phyloP scores from a whole-genome alignment of 2,888 invertebrate species.

The Pardosa pseudoannulata region DNA sequence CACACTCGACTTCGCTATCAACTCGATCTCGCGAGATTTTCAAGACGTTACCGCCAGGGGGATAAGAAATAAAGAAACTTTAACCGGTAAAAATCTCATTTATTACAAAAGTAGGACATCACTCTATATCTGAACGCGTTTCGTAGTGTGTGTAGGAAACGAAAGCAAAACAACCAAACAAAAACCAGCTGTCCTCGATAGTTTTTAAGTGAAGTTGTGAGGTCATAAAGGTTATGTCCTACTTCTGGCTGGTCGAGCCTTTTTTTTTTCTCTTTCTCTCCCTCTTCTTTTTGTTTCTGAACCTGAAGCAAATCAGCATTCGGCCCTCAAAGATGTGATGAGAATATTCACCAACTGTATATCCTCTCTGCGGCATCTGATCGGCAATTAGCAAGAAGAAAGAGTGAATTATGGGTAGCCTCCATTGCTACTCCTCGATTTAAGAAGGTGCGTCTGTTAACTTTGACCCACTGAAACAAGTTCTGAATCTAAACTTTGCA shows the following conservation, averaged over 20 bases:
- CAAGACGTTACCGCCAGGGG: background rate
- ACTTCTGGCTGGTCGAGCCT: slow-evolving; percentile 35
- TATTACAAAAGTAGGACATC: slow-evolving; percentile 54
- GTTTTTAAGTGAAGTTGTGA: slow-evolving; percentile 50
- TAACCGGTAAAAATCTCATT: slow-evolving; percentile 42
- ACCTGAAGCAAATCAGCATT: slow-evolving; percentile 29
- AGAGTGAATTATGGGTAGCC: background rate
- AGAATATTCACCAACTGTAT: no score
- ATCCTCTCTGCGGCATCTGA: background rate
- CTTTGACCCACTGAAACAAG: background rate
- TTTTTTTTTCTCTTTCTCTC: no score
- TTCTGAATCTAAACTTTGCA: no score
- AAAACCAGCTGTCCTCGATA: slow-evolving; percentile 69
- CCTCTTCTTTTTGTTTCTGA: no score
- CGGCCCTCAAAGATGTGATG: background rate
- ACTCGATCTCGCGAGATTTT: background rate
- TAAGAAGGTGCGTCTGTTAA: background rate
- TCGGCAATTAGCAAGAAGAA: background rate
- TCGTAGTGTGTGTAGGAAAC: slow-evolving; percentile 36
- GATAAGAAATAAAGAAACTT: slow-evolving; percentile 23
- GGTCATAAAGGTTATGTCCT: slow-evolving; percentile 63
- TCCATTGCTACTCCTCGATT: background rate
- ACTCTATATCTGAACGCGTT: slow-evolving; percentile 21
- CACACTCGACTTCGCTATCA: slow-evolving; percentile 42
- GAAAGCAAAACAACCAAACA: slow-evolving; percentile 48